These are phyloP conservation scores for Subacronicta megacephala DNA, from an alignment of 2,888 invertebrate species.

Conservation along the genomic window DNA sequence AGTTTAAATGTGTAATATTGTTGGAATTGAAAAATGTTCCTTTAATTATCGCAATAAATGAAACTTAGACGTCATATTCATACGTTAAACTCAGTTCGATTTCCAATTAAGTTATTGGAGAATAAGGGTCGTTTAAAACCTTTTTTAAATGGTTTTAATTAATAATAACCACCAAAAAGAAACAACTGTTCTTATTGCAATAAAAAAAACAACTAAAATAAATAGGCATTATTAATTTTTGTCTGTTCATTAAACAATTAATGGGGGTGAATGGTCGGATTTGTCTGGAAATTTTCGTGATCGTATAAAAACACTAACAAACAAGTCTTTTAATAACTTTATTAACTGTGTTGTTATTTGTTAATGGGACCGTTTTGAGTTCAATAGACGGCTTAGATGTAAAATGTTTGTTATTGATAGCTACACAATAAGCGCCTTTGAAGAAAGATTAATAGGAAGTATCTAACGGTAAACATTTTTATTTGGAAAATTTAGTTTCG, in stretches of 20 bases:
- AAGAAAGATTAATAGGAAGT: neutral
- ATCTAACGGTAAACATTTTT: neutral
- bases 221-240: neutral
- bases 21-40: too few species aligned
- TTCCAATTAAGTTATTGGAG: too few species aligned
- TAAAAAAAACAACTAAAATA: neutral
- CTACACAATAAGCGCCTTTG: neutral
- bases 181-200: neutral
- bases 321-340: constrained; percentile 1
- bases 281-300: neutral
- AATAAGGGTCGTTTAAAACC: too few species aligned
- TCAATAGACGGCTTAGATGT: constrained; percentile 3
- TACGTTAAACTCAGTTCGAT: too few species aligned
- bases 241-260: neutral
- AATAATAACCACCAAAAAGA: too few species aligned
- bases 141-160: too few species aligned
- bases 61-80: too few species aligned
- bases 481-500: too few species aligned
- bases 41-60: too few species aligned
- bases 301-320: constrained; percentile 1
- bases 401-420: constrained; percentile 1
- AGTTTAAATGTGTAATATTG: too few species aligned
- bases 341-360: neutral
- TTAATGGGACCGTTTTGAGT: constrained; percentile 2
- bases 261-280: constrained; percentile 5